phyloP scores from a whole-genome alignment of 1,140 invertebrate genomes.

The Cheumatopsyche charites region DNA sequence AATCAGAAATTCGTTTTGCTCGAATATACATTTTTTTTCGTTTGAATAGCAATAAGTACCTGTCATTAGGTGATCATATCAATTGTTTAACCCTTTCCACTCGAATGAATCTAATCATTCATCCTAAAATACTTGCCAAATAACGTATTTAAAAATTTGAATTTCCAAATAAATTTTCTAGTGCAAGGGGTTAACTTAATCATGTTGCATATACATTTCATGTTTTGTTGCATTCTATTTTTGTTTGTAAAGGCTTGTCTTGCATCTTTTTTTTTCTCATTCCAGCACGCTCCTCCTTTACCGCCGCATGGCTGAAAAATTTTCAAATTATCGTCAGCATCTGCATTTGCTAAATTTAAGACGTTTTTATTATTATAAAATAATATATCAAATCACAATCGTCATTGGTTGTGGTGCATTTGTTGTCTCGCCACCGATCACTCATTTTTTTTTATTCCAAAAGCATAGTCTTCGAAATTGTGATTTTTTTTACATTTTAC shows the following conservation, averaged over 20 bases:
- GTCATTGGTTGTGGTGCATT: too few species aligned
- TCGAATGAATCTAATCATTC: too few species aligned
- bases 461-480: constrained; percentile 34
- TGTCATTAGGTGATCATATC: too few species aligned
- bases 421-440: background rate
- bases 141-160: too few species aligned
- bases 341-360: constrained; percentile 4
- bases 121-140: too few species aligned
- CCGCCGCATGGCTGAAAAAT: constrained; percentile 48
- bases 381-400: too few species aligned
- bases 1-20: too few species aligned
- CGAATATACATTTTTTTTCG: too few species aligned
- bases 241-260: constrained; percentile 38
- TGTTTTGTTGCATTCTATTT: constrained; percentile 35
- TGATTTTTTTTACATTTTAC: constrained; percentile 30
- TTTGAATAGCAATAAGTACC: too few species aligned
- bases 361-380: too few species aligned
- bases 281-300: constrained; percentile 44
- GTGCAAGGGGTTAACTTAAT: background rate
- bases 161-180: too few species aligned
- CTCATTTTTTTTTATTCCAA: background rate
- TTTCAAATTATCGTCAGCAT: constrained; percentile 32
- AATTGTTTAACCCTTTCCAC: too few species aligned
- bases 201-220: background rate
- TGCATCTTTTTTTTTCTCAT: constrained; percentile 47